Conservation (phyloP, 2,888 invertebrate genomes). For the Andrena trimmerana region DNA sequence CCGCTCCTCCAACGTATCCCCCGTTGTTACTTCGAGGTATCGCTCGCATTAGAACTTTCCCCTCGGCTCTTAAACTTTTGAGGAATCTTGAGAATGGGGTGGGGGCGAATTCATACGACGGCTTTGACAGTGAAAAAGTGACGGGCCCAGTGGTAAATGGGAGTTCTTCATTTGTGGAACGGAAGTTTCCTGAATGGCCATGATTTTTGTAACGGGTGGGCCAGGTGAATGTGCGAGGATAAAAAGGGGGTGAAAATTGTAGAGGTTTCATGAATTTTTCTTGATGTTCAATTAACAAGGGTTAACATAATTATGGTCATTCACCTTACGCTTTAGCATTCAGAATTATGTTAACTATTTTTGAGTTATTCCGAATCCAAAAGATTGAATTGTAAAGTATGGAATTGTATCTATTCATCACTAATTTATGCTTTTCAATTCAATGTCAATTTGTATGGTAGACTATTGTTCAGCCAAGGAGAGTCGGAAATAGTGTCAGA, state of each 20-base stretch:
- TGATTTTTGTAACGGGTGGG: background rate
- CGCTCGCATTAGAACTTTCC: conserved; percentile 28
- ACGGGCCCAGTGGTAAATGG: conserved; percentile 11
- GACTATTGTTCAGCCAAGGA: background rate
- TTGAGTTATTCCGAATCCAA: no score
- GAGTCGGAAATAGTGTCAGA: background rate
- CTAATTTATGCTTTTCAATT: background rate
- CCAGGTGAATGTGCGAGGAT: no score
- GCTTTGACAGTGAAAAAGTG: conserved; percentile 29
- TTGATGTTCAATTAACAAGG: no score
- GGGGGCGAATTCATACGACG: background rate
- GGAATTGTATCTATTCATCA: no score
- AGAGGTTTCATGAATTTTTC: background rate
- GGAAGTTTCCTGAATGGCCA: background rate
- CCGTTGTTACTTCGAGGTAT: conserved; percentile 17
- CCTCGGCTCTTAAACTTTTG: conserved; percentile 8
- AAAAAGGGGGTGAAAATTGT: background rate
- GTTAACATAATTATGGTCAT: no score
- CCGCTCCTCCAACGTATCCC: background rate
- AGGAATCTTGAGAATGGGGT: background rate
- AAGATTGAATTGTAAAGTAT: no score
- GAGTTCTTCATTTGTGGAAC: conserved; percentile 11
- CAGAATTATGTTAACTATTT: no score
- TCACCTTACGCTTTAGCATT: no score
- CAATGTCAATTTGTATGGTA: background rate